A percentile compares a stretch with the other conserved stretches of the same genome.
Evolutionary conservation across 2,888 invertebrate genomes (phyloP).

Genomic region (Hyppa rectilinea): DNA sequence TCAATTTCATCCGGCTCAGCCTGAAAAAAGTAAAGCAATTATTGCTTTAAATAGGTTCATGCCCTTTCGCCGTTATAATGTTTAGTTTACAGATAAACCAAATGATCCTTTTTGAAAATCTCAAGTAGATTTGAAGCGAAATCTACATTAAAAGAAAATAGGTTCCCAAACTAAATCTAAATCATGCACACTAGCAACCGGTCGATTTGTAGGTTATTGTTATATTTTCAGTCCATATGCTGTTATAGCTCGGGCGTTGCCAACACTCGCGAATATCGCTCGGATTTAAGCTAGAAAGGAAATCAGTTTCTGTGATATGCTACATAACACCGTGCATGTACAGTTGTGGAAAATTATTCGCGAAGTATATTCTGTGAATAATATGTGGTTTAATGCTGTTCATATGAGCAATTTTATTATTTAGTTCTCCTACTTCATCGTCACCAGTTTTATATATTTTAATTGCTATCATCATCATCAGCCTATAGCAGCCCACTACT

Average conservation of each 20-base stretch:
- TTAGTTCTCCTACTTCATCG: neutral
- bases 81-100: neutral
- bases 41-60: neutral
- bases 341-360: conserved; percentile 29
- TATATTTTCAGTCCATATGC: conserved; percentile 57
- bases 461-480: neutral
- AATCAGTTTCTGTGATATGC: conserved; percentile 58
- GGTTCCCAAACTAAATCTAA: conserved; percentile 19
- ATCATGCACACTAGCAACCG: conserved; percentile 23
- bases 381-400: conserved; percentile 26
- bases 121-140: neutral
- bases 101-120: neutral
- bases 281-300: conserved; percentile 54
- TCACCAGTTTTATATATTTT: neutral
- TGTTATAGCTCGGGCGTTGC: conserved; percentile 45
- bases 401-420: conserved; percentile 14
- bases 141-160: conserved; percentile 6
- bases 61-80: neutral
- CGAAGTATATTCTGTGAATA: conserved; percentile 26
- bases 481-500: no score
- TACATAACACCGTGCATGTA: conserved; percentile 36
- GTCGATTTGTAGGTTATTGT: conserved; percentile 48
- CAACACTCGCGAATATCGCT: conserved; percentile 54
- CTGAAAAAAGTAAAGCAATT: neutral
- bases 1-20: neutral